These are phyloP conservation scores for Vespertilio murinus DNA, from an alignment of 2,797 vertebrate species.

Conservation along the genomic window DNA sequence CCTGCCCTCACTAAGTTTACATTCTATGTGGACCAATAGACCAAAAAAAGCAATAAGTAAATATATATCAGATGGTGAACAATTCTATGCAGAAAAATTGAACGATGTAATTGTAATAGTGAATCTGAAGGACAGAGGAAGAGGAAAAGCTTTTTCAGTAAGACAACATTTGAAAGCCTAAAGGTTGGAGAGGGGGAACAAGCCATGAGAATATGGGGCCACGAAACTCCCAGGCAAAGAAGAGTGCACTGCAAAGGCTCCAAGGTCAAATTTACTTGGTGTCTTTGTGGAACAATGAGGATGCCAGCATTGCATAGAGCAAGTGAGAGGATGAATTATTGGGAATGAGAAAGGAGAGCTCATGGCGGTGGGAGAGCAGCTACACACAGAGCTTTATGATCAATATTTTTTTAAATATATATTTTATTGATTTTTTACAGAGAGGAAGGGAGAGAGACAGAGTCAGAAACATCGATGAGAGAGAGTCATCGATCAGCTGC, in stretches of 20 bases:
- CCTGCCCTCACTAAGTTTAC: not conserved
- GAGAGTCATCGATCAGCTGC: too few species aligned
- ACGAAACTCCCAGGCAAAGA: not conserved
- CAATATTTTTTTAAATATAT: too few species aligned
- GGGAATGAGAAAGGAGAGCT: not conserved
- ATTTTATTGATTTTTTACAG: too few species aligned
- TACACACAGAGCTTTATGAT: not conserved
- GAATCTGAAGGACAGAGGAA: not conserved
- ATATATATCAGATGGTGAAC: not conserved
- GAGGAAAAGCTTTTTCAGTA: not conserved
- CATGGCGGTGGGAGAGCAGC: too few species aligned
- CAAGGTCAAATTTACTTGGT: not conserved
- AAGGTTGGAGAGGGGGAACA: not conserved
- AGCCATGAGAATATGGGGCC: not conserved
- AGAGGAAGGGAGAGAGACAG: too few species aligned
- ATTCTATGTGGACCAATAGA: not conserved
- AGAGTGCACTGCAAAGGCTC: not conserved
- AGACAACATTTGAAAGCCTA: not conserved
- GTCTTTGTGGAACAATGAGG: not conserved
- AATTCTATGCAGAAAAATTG: not conserved
- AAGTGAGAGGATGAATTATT: not conserved
- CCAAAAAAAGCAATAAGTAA: not conserved
- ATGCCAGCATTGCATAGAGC: rapidly evolving
- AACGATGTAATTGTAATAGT: not conserved
- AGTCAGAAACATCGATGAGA: too few species aligned